phyloP scores from a whole-genome alignment of 2,113 vertebrate species.

The Nansenia antarctica region DNA sequence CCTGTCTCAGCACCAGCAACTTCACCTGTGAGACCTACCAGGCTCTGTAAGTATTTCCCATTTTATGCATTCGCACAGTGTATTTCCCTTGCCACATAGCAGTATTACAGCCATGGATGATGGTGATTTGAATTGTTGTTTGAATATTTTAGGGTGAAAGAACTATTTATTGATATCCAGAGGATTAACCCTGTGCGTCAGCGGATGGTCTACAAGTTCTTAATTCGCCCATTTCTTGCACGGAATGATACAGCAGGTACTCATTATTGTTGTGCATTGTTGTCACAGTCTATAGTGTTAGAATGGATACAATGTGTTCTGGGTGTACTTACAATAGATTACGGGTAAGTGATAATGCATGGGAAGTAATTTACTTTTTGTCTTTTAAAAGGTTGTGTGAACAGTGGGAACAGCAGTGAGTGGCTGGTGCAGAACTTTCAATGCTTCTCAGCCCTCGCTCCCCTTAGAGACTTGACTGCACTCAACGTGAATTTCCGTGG shows the following conservation, averaged over 20 bases:
- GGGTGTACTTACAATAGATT: too few species aligned
- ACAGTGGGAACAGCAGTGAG: not conserved
- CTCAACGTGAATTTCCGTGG: constrained; percentile 31
- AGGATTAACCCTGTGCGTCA: constrained; percentile 7
- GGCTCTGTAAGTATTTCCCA: constrained; percentile 22
- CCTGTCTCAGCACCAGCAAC: constrained; percentile 35
- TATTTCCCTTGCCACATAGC: not conserved
- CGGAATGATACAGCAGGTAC: constrained; percentile 25
- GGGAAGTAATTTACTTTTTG: not conserved
- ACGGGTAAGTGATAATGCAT: not conserved
- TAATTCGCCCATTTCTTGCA: constrained; percentile 34
- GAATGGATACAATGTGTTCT: not conserved
- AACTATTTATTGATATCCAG: constrained; percentile 2
- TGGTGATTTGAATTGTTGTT: not conserved
- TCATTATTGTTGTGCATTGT: not conserved
- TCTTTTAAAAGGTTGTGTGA: constrained; percentile 18
- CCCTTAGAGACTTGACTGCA: constrained; percentile 14
- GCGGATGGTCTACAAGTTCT: constrained; percentile 28
- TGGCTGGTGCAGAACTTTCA: constrained; percentile 38
- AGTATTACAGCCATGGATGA: not conserved
- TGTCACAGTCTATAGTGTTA: not conserved
- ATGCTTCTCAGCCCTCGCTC: constrained; percentile 12
- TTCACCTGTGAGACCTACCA: constrained; percentile 38
- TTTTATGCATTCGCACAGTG: not conserved
- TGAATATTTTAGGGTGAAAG: constrained; percentile 16